Evolutionary conservation across 2,888 invertebrate species (phyloP), one percentile per base, ranked within the genome.

Genomic region (Scotopteryx bipunctaria): DNA sequence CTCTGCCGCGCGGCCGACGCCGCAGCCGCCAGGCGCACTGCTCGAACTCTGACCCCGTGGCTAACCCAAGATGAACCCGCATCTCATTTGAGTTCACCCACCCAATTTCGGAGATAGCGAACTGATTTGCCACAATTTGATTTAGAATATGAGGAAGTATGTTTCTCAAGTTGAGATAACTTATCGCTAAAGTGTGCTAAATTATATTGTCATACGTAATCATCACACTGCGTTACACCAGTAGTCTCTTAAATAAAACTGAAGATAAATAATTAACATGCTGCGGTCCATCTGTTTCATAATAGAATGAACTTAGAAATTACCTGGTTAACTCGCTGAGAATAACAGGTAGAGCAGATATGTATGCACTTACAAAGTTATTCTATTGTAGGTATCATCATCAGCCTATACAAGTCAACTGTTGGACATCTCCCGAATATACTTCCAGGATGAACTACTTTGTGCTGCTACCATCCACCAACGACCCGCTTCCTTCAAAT

Each of bases 1-100:
- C 71, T 85, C 81, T 82, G 83, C 67, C 73, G 71, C 60, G 68
- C 60, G 19, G 55, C 45, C 58, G 63, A 43, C 63, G 59, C 45
- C 64, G 54, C 62, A 31, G 50, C 37, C 33, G 45, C 15, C 42
- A 57, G 66, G 73, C 80, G 73, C 79, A 76, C 75, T 73, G 78
- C 54, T 73, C 78, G 81, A 74, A 77, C 74, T 67, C 71, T 86
- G 87, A 86, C 87, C 73, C 68, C 67, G 68, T 71, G 42, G 68
- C 69, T 69, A 79, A 82, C 83, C 78, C 69, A 69, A 75, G 78
- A 80, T 84, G 81, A 85, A 84, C 83, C 68, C 82, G 66, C 67
- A 59, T 66, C 64, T 83, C 85, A 89, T 88, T 88, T 82, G 78
- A 82, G 86, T 85, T 86, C 86, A 85, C 77, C 83, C 85, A 86